Evolutionary conservation across 2,888 invertebrate species (phyloP).

Genomic region (Leptopilina myrica): DNA sequence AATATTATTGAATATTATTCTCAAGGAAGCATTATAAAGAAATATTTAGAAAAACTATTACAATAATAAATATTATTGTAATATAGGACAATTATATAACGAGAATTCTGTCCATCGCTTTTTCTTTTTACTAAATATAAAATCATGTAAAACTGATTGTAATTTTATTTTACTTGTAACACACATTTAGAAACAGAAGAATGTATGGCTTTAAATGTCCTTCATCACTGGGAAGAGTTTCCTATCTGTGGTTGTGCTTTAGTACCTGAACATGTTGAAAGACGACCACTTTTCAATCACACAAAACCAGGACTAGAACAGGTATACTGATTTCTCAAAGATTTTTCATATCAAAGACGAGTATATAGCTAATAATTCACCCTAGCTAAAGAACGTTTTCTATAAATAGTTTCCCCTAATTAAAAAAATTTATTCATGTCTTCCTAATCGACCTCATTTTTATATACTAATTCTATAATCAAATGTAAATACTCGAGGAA

Average conservation of each 20-base stretch:
- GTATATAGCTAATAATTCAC: background rate
- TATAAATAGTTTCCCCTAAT: background rate
- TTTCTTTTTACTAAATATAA: too few relatives aligned
- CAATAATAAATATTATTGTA: too few relatives aligned
- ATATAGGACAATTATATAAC: too few relatives aligned
- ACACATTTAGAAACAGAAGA: conserved; percentile 81
- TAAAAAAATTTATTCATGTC: background rate
- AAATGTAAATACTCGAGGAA: too few relatives aligned
- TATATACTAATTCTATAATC: background rate
- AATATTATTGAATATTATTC: too few relatives aligned
- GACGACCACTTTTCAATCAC: conserved; percentile 86
- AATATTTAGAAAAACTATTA: too few relatives aligned
- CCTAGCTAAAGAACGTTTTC: background rate
- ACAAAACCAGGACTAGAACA: conserved; percentile 86
- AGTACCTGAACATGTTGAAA: conserved; percentile 95
- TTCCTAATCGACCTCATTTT: background rate
- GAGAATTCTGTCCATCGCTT: too few relatives aligned
- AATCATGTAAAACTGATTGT: too few relatives aligned
- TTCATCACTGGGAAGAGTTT: conserved; percentile 87
- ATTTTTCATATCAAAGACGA: background rate
- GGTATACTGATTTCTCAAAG: conserved; percentile 74
- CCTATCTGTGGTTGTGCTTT: conserved; percentile 87
- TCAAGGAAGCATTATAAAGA: too few relatives aligned
- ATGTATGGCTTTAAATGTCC: conserved; percentile 85
- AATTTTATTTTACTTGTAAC: background rate